These are phyloP conservation scores for Leptestheria dahalacensis DNA, from an alignment of 1,140 invertebrate species.

Conservation along the genomic window DNA sequence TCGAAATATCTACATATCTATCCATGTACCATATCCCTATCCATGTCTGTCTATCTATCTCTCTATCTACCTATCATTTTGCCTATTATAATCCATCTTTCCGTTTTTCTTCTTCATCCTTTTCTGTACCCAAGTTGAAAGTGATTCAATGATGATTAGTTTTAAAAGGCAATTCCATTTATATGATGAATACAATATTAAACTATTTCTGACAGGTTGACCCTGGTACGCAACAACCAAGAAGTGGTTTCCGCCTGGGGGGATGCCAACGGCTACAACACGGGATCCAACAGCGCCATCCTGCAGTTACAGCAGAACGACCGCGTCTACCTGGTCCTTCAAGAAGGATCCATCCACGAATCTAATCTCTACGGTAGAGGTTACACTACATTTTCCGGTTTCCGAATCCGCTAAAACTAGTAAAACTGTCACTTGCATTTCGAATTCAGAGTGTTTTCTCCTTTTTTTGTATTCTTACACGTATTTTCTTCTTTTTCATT, in stretches of 20 bases:
- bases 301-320: constrained; percentile 17
- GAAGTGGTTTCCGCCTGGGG: constrained; percentile 21
- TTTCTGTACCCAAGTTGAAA: no score
- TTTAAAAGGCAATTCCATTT: neutral
- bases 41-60: no score
- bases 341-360: constrained; percentile 20
- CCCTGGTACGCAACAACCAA: constrained; percentile 17
- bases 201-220: constrained; percentile 13
- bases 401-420: constrained; percentile 16
- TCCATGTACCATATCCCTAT: no score
- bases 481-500: no score
- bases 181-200: neutral
- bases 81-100: neutral
- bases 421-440: neutral
- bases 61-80: no score
- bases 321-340: constrained; percentile 18
- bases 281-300: constrained; percentile 18
- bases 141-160: neutral
- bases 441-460: no score
- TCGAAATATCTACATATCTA: no score
- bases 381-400: constrained; percentile 21
- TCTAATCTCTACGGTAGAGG: constrained; percentile 14
- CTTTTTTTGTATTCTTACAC: no score
- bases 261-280: constrained; percentile 20
- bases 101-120: neutral